phyloP scores from a whole-genome alignment of 2,113 vertebrate genomes.

The Pomatostomus ruficeps region DNA sequence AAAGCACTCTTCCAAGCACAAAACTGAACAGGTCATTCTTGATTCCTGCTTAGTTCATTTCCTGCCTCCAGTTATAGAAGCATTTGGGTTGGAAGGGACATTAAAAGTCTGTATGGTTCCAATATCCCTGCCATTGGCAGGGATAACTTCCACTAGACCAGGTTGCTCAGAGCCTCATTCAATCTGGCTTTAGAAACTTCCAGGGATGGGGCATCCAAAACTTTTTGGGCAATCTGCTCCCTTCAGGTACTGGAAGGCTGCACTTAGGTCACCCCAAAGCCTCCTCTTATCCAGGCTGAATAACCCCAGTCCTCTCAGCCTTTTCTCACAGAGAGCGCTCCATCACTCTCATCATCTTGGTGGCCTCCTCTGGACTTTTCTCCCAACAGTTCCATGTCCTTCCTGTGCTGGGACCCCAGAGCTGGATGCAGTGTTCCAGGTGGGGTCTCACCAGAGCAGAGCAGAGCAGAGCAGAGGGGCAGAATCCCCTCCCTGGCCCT shows the following conservation, averaged over 20 bases:
- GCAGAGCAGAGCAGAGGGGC: not conserved
- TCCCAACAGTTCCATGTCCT: accelerated
- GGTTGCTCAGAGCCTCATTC: not conserved
- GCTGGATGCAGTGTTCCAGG: not conserved
- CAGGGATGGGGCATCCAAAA: not conserved
- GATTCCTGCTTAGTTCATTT: not conserved
- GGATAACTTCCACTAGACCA: not conserved
- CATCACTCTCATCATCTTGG: not conserved
- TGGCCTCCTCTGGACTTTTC: not conserved
- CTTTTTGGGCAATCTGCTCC: not conserved
- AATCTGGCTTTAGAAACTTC: not conserved
- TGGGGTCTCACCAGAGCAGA: not conserved
- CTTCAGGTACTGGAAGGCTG: not conserved
- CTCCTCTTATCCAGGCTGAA: not conserved
- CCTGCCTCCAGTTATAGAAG: not conserved
- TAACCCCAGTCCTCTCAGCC: not conserved
- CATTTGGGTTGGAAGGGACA: not conserved
- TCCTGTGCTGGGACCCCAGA: not conserved
- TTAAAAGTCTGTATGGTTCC: not conserved
- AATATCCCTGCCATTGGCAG: not conserved
- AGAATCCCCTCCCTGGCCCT: not conserved
- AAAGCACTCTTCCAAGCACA: not conserved
- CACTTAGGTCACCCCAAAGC: not conserved
- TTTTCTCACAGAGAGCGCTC: not conserved
- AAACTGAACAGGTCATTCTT: not conserved